Conservation (phyloP, 2,797 vertebrate genomes). For the Sebastes elongatus region DNA sequence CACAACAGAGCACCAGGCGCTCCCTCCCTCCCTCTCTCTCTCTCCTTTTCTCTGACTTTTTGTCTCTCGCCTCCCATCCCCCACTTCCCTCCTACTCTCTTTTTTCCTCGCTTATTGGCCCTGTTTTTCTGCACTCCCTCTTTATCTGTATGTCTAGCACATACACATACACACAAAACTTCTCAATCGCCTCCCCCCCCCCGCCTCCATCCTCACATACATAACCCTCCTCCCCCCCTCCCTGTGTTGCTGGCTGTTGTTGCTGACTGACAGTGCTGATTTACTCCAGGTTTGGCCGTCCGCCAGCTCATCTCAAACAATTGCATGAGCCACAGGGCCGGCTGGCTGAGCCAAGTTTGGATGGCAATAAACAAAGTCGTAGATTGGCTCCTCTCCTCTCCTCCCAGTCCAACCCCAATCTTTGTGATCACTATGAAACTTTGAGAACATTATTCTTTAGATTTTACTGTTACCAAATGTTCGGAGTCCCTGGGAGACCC, state of each 20-base stretch:
- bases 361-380: conserved; percentile 83
- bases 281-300: conserved; percentile 79
- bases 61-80: conserved; percentile 47
- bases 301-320: conserved; percentile 83
- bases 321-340: conserved; percentile 73
- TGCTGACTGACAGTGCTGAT: conserved; percentile 82
- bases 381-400: conserved; percentile 55
- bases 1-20: conserved; percentile 75
- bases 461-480: conserved; percentile 29
- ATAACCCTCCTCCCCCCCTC: conserved; percentile 9
- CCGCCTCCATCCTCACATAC: conserved; percentile 16
- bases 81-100: conserved; percentile 40
- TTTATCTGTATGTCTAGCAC: conserved; percentile 60
- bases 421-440: conserved; percentile 18
- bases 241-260: conserved; percentile 69
- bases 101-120: conserved; percentile 24
- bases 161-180: conserved; percentile 41
- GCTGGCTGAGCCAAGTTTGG: conserved; percentile 74
- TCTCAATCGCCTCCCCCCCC: conserved; percentile 14
- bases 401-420: not conserved
- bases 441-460: conserved; percentile 8
- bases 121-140: conserved; percentile 45
- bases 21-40: conserved; percentile 15
- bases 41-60: not conserved
- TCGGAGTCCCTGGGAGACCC: not conserved